Percentiles rank a stretch among this genome's conserved stretches.
These are phyloP conservation scores for Drosophila rhopaloa DNA, from an alignment of 1,140 invertebrate genomes.

Conservation along the genomic window DNA sequence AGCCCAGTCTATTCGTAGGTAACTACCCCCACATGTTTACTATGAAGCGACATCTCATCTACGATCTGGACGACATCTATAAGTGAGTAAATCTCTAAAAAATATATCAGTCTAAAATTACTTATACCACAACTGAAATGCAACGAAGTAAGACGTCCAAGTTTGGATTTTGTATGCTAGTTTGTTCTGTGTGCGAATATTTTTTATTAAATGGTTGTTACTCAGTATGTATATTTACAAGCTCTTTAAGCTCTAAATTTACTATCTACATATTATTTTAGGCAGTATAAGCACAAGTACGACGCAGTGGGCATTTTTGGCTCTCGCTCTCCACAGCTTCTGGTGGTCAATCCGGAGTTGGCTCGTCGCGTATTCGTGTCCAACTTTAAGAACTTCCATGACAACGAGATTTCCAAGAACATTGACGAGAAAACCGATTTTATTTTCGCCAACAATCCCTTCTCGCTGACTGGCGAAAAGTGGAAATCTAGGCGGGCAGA, in stretches of 20 bases:
- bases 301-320: slow-evolving; percentile 74
- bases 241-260: not conserved
- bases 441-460: slow-evolving; percentile 85
- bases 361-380: slow-evolving; percentile 85
- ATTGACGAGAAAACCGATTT: slow-evolving; percentile 84
- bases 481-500: slow-evolving; percentile 87
- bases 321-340: slow-evolving; percentile 70
- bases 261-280: slow-evolving; percentile 3
- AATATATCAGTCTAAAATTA: too few species aligned
- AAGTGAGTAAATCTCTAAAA: slow-evolving; percentile 45
- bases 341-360: slow-evolving; percentile 85
- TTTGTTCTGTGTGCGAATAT: too few species aligned
- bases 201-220: too few species aligned
- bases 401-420: slow-evolving; percentile 67
- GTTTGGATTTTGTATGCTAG: too few species aligned
- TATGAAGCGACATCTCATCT: slow-evolving; percentile 52
- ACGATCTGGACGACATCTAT: slow-evolving; percentile 70
- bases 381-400: slow-evolving; percentile 85
- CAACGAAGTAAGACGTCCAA: too few species aligned
- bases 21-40: slow-evolving; percentile 61
- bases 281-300: slow-evolving; percentile 59
- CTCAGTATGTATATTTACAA: too few species aligned
- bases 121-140: too few species aligned
- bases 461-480: slow-evolving; percentile 82
- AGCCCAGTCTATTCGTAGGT: slow-evolving; percentile 69